Evolutionary conservation across 2,888 invertebrate genomes (phyloP).

Genomic region (Sarcophaga variegata): DNA sequence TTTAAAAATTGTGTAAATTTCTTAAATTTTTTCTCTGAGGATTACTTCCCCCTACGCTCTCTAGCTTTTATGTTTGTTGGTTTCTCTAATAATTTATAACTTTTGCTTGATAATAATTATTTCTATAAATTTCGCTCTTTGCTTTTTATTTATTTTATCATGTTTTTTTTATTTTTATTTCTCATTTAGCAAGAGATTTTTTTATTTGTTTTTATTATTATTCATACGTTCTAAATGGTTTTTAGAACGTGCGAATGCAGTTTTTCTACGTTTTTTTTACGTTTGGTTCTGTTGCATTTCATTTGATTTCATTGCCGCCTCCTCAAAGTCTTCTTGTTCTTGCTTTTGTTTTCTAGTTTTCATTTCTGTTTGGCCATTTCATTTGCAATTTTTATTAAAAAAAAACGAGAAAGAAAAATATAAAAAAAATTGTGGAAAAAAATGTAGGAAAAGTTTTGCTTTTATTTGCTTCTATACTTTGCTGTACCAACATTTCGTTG

Average conservation of each 20-base stretch:
- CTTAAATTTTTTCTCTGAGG: no score
- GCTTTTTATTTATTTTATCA: background rate
- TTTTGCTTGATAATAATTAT: background rate
- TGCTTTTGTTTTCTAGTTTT: constrained; percentile 14
- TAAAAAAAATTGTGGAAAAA: no score
- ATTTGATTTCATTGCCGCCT: constrained; percentile 37
- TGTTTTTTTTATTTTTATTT: background rate
- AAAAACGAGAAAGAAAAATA: no score
- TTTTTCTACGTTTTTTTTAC: background rate
- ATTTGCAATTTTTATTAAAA: background rate
- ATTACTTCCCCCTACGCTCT: no score
- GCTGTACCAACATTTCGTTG: no score
- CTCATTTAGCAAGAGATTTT: no score
- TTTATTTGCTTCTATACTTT: no score
- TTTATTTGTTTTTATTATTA: background rate
- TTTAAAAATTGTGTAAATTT: no score
- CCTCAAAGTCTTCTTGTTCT: constrained; percentile 9
- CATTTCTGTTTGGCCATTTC: background rate
- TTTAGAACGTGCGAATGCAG: constrained; percentile 58
- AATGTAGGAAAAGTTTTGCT: no score
- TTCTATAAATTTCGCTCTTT: background rate
- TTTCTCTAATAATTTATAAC: no score
- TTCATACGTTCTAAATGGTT: constrained; percentile 53
- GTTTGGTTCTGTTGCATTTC: background rate
- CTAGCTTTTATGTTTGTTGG: no score